Evolutionary conservation across 2,113 vertebrate species (phyloP).

Genomic region (Pleuronectes platessa): DNA sequence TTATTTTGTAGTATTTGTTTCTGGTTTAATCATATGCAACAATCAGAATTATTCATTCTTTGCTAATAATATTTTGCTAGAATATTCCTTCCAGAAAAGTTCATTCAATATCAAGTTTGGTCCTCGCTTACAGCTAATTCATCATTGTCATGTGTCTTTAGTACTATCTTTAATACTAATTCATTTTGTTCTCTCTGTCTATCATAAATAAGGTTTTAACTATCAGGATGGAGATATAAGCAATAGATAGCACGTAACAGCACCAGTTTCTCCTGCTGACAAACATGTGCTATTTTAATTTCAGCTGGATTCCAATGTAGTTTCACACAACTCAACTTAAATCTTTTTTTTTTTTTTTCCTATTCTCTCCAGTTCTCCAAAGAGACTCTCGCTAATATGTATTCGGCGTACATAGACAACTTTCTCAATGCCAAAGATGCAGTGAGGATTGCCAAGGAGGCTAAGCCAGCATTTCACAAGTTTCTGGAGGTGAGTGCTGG

Average conservation of each 20-base stretch:
- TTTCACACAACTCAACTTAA: background rate
- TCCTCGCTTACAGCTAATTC: no score
- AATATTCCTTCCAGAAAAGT: no score
- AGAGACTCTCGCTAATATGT: constrained; percentile 94
- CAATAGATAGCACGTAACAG: background rate
- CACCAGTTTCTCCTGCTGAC: background rate
- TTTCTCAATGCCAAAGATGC: constrained; percentile 98
- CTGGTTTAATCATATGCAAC: background rate
- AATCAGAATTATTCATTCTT: background rate
- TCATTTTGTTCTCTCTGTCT: no score
- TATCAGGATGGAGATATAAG: background rate
- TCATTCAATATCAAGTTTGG: no score
- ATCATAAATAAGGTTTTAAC: no score
- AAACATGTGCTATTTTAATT: background rate
- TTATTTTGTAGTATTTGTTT: no score
- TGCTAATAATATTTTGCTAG: background rate
- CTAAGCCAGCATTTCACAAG: constrained; percentile 95
- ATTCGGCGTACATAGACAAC: constrained; percentile 98
- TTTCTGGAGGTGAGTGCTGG: constrained; percentile 91
- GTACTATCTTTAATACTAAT: no score
- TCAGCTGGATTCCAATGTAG: background rate
- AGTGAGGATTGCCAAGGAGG: constrained; percentile 95
- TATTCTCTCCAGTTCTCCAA: constrained; percentile 91
- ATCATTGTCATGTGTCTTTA: no score
- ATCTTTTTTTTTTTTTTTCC: background rate